Evolutionary conservation across 1,140 invertebrate genomes (phyloP).

Genomic region (Micrasema minimum): DNA sequence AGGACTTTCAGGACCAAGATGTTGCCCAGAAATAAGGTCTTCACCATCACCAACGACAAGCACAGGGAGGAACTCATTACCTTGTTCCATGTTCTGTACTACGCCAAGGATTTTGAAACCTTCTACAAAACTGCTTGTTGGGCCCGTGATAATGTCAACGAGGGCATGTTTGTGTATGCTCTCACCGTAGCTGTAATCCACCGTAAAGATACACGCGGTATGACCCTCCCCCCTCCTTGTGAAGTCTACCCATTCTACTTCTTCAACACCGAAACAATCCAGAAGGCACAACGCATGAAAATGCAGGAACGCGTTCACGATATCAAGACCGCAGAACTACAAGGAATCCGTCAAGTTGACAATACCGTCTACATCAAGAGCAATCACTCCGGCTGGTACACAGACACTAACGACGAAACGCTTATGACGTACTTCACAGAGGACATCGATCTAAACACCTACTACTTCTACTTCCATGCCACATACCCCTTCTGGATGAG

Average conservation of each 20-base stretch:
- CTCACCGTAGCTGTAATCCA: conserved; percentile 70
- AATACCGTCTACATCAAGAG: conserved; percentile 61
- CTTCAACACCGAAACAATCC: conserved; percentile 68
- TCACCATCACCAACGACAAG: conserved; percentile 65
- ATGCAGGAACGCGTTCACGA: conserved; percentile 64
- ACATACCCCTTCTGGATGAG: conserved; percentile 75
- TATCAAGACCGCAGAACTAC: conserved; percentile 55
- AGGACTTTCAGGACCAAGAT: conserved; percentile 64
- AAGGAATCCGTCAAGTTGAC: conserved; percentile 58
- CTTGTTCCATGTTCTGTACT: conserved; percentile 67
- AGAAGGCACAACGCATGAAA: conserved; percentile 68
- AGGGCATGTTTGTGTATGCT: conserved; percentile 70
- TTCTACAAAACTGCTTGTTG: conserved; percentile 73
- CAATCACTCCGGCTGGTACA: conserved; percentile 70
- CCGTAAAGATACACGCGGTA: conserved; percentile 68
- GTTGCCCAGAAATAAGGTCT: conserved; percentile 65
- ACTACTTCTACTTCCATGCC: conserved; percentile 76
- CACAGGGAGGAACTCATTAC: conserved; percentile 61
- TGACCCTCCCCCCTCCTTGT: conserved; percentile 71
- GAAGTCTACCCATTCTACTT: conserved; percentile 74
- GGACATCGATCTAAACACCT: conserved; percentile 77
- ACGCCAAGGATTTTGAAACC: conserved; percentile 70
- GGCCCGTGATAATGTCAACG: conserved; percentile 70
- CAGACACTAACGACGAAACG: conserved; percentile 67
- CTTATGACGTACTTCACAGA: conserved; percentile 78